Evolutionary conservation across 2,797 vertebrate genomes (phyloP), one percentile per base, ranked within the genome.

Genomic region (Gallinago solitaria): DNA sequence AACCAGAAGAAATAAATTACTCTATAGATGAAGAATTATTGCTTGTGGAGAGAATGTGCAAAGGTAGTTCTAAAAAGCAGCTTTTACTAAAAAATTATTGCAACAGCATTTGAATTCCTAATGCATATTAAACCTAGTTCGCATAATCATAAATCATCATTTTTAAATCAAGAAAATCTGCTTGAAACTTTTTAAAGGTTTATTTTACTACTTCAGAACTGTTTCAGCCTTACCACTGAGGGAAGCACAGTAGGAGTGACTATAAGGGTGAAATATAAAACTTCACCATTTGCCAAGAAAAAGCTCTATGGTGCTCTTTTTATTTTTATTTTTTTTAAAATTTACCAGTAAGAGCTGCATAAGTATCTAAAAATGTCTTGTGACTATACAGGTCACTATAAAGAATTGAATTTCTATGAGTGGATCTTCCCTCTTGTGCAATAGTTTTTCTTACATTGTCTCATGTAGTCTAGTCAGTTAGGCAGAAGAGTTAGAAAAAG

Each of bases 1-100:
- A 99, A 98, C 97, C 98, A 98, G 97, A 98, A 98, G 98, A 99
- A 99, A 99, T 99, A 99, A 99, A 99, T 99, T 98, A 99, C 98
- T 98, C 97, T 95, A 70, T 97, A 99, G 98, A 99, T 99, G 99
- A 99, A 98, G 98, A 99, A 99, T 99, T 99, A 98, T 98, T 98
- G 98, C 98, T 98, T 97, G 93, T 97, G 97, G 97, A 97, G 97
- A 96, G 97, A 98, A 98, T 98, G 98, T 97, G 97, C 96, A 97
- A 98, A 97, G 98, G 98, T 98, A 98, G 97, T 97, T 98, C 97
- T 97, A 97, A 98, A 98, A 98, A 97, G 97, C 97, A 98, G 96
- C 97, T 98, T 98, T 98, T 98, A 97, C 98, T 97, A 98, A 98
- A 98, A 98, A 98, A 98, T 98, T 98, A 98, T 98, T 95, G 95